phyloP scores from a whole-genome alignment of 2,888 invertebrate species.

The Orthosia cruda region DNA sequence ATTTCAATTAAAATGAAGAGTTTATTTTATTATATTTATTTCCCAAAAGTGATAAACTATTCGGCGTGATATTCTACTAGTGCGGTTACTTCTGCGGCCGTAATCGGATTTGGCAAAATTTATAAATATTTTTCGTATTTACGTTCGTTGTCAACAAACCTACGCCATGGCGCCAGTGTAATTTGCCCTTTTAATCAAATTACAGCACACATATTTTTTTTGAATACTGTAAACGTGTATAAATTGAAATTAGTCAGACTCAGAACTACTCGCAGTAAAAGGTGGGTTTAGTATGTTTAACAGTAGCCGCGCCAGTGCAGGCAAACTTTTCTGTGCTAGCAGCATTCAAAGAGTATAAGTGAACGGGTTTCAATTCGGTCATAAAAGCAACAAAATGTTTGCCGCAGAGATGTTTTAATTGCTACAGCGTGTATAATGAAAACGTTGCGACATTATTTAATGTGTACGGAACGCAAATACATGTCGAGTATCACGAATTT shows the following conservation, averaged over 20 bases:
- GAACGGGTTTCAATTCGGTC: constrained; percentile 1
- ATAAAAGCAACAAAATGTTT: constrained; percentile 34
- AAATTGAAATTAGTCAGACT: background rate
- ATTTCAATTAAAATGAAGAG: background rate
- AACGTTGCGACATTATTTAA: constrained; percentile 12
- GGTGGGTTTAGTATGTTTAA: constrained; percentile 22
- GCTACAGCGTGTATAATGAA: background rate
- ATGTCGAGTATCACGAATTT: background rate
- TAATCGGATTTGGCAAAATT: too few species aligned
- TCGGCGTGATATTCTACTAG: background rate
- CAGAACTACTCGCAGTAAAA: constrained; percentile 1
- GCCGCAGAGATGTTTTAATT: constrained; percentile 30
- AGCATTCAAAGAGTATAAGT: constrained; percentile 5
- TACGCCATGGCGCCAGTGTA: too few species aligned
- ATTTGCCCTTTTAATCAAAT: background rate
- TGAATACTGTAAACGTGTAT: background rate
- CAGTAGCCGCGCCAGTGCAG: background rate
- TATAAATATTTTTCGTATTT: background rate
- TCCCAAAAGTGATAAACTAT: background rate
- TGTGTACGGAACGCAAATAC: background rate
- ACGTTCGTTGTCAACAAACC: background rate
- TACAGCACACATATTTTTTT: constrained; percentile 1
- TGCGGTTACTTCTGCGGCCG: too few species aligned
- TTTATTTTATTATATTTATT: background rate
- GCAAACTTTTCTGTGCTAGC: constrained; percentile 27